Evolutionary conservation across 2,797 vertebrate genomes (phyloP).

Genomic region (Erpetoichthys calabaricus): DNA sequence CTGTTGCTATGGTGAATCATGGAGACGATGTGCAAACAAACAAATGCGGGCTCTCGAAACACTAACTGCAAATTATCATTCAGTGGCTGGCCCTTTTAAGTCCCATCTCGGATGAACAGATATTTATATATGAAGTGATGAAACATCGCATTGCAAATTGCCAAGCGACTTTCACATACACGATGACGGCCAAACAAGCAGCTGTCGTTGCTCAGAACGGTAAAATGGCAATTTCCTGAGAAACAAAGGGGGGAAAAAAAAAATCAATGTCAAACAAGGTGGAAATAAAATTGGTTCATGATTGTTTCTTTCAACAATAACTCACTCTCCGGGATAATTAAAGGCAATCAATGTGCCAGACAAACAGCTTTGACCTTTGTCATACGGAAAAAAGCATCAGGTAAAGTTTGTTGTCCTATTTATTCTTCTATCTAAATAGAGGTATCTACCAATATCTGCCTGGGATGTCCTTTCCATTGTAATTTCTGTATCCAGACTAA

Average conservation of each 20-base stretch:
- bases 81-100: constrained; percentile 49
- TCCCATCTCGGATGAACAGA: constrained; percentile 25
- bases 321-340: constrained; percentile 3
- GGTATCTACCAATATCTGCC: too few species aligned
- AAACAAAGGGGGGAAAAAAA: constrained; percentile 20
- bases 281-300: not conserved
- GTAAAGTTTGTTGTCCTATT: too few species aligned
- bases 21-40: constrained; percentile 36
- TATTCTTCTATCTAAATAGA: not conserved
- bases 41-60: constrained; percentile 28
- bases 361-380: constrained; percentile 10
- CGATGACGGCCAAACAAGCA: constrained; percentile 6
- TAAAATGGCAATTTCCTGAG: constrained; percentile 49
- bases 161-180: constrained; percentile 12
- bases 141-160: constrained; percentile 6
- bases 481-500: too few species aligned
- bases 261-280: constrained; percentile 37
- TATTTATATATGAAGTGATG: not conserved
- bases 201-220: constrained; percentile 23
- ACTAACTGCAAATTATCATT: constrained; percentile 51
- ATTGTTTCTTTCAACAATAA: constrained; percentile 2
- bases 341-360: constrained; percentile 6
- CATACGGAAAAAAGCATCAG: not conserved
- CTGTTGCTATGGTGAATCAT: constrained; percentile 74
- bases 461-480: too few species aligned